A percentile compares a stretch with the other conserved stretches of the same genome.
Conservation (phyloP, 1,140 invertebrate species). For the Popillia japonica region DNA sequence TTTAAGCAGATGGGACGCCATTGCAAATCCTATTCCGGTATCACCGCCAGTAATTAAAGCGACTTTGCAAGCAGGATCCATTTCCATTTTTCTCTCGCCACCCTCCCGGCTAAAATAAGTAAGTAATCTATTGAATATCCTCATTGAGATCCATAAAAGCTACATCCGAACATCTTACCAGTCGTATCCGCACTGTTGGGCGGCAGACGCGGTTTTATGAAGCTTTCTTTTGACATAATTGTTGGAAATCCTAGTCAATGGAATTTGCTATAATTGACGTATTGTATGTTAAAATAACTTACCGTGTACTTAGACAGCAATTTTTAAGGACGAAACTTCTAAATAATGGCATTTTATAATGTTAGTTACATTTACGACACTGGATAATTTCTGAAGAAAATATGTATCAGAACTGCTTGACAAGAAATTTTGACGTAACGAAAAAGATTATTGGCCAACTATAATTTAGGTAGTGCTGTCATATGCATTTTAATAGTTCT, state of each 20-base stretch:
- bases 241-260: slow-evolving; percentile 4
- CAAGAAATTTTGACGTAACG: slow-evolving; percentile 31
- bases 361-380: slow-evolving; percentile 23
- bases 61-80: slow-evolving; percentile 50
- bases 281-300: not conserved
- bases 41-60: slow-evolving; percentile 53
- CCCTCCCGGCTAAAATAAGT: not conserved
- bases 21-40: slow-evolving; percentile 53
- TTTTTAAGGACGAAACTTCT: slow-evolving; percentile 1
- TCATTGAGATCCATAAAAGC: no score
- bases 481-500: no score
- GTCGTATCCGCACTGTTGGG: not conserved
- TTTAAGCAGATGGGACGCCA: slow-evolving; percentile 52
- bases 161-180: slow-evolving; percentile 9
- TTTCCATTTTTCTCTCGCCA: slow-evolving; percentile 8
- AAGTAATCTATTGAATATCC: not conserved
- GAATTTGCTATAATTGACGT: not conserved
- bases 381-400: not conserved
- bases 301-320: not conserved
- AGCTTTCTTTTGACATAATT: not conserved
- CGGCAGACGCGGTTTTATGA: not conserved
- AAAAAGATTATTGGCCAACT: not conserved
- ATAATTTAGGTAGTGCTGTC: not conserved
- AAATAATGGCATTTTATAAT: slow-evolving; percentile 24
- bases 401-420: not conserved